phyloP scores from a whole-genome alignment of 2,888 invertebrate species.

The Julus scandinavius region DNA sequence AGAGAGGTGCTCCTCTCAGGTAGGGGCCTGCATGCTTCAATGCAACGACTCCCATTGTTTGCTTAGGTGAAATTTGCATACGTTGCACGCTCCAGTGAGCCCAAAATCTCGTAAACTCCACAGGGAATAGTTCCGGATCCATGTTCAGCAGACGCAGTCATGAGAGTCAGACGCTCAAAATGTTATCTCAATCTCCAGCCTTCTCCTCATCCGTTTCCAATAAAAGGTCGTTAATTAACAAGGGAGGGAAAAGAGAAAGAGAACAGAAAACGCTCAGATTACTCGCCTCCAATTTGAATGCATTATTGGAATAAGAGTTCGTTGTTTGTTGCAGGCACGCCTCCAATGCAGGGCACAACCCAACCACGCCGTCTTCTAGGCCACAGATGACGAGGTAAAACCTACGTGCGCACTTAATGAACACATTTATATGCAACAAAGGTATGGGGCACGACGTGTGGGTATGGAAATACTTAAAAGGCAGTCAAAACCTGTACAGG shows the following conservation, averaged over 20 bases:
- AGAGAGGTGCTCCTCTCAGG: constrained; percentile 12
- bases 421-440: background rate
- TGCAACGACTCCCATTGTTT: constrained; percentile 17
- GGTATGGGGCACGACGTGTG: background rate
- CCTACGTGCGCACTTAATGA: background rate
- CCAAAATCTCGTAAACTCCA: background rate
- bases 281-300: constrained; percentile 9
- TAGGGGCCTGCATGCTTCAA: background rate
- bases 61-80: constrained; percentile 24
- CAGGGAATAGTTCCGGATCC: constrained; percentile 20
- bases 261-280: background rate
- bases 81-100: constrained; percentile 1
- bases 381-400: background rate
- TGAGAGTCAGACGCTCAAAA: constrained; percentile 17
- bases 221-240: constrained; percentile 42
- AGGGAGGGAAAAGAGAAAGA: background rate
- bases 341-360: background rate
- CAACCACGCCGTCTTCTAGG: background rate
- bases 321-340: constrained; percentile 2
- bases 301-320: background rate
- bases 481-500: background rate
- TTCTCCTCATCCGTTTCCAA: constrained; percentile 36
- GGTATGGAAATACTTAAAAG: background rate
- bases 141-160: constrained; percentile 5
- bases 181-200: constrained; percentile 42